A percentile compares a stretch with the other conserved stretches of the same genome.
Conservation (phyloP, 2,797 vertebrate species). For the Oreochromis grahami region DNA sequence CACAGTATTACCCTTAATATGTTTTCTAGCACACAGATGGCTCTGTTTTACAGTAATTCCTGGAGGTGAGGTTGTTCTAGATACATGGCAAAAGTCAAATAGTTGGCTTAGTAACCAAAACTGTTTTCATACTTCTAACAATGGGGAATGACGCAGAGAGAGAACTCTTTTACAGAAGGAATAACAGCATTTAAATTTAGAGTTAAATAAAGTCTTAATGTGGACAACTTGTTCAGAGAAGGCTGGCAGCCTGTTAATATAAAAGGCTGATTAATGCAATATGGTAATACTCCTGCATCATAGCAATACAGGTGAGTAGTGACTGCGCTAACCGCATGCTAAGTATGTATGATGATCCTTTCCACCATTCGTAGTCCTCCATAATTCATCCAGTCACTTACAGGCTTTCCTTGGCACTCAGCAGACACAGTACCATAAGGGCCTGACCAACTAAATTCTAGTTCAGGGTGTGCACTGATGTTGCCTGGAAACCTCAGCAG, state of each 20-base stretch:
- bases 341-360: conserved; percentile 5
- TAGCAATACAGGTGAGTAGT: conserved; percentile 20
- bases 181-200: neutral
- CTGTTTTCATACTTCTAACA: neutral
- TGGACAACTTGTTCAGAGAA: conserved; percentile 17
- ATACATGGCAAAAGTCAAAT: neutral
- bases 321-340: conserved; percentile 6
- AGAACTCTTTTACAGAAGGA: neutral
- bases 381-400: conserved; percentile 41
- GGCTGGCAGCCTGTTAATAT: conserved; percentile 16
- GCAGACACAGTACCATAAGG: conserved; percentile 32
- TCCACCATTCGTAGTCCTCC: neutral
- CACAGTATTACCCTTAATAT: neutral
- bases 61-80: neutral
- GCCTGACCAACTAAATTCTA: conserved; percentile 9
- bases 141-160: neutral
- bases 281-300: neutral
- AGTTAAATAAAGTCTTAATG: conserved; percentile 19
- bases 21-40: neutral
- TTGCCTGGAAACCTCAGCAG: neutral
- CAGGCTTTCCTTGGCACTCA: conserved; percentile 10
- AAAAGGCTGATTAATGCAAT: neutral
- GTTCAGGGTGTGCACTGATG: neutral
- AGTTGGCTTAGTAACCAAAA: neutral
- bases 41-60: neutral